These are phyloP conservation scores for Gymnocypris eckloni DNA, from an alignment of 2,797 vertebrate species.

Conservation along the genomic window DNA sequence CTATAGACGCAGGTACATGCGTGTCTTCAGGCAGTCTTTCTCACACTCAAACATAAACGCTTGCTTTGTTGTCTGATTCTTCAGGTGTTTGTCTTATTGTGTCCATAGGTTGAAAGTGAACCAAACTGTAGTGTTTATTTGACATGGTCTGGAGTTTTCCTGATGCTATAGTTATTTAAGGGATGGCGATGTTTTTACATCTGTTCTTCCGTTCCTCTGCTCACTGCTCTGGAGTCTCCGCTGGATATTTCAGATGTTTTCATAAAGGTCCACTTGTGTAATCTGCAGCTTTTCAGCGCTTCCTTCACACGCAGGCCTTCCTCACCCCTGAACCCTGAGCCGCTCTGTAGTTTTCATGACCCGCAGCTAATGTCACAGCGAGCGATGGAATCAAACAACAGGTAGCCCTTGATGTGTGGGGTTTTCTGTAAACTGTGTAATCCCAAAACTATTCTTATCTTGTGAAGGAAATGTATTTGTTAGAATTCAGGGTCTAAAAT, in stretches of 20 bases:
- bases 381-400: slow-evolving; percentile 22
- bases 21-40: neutral
- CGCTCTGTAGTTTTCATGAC: slow-evolving; percentile 26
- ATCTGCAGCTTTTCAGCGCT: slow-evolving; percentile 16
- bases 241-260: slow-evolving; percentile 34
- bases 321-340: slow-evolving; percentile 15
- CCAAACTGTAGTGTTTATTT: slow-evolving; percentile 1
- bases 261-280: slow-evolving; percentile 26
- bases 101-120: slow-evolving; percentile 22
- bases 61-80: neutral
- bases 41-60: neutral
- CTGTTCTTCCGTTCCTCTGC: slow-evolving; percentile 33
- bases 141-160: slow-evolving; percentile 22
- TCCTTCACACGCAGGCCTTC: slow-evolving; percentile 23
- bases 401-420: neutral
- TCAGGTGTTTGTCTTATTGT: neutral
- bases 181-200: slow-evolving; percentile 37
- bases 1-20: neutral
- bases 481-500: neutral
- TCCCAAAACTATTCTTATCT: neutral
- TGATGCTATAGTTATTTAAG: slow-evolving; percentile 25
- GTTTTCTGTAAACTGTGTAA: neutral
- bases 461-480: neutral
- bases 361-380: neutral
- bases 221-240: slow-evolving; percentile 8